Percentiles rank a stretch among this genome's conserved stretches.
phyloP scores from a whole-genome alignment of 2,113 vertebrate species.

The Dermatemys mawii region DNA sequence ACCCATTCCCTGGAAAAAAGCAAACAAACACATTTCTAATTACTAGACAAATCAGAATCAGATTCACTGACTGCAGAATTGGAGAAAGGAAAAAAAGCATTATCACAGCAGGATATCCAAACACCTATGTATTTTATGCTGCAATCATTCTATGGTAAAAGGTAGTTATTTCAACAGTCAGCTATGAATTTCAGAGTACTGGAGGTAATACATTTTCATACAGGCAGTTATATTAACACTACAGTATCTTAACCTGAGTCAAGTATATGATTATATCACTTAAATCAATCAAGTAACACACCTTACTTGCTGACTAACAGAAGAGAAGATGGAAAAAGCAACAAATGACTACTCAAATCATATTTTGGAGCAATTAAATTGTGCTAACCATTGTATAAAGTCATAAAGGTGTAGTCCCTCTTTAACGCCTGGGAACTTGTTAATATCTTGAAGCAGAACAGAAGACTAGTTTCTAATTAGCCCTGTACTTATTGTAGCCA shows the following conservation, averaged over 20 bases:
- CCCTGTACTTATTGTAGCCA: fast-evolving
- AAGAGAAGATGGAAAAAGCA: background rate
- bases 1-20: background rate
- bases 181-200: background rate
- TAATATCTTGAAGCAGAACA: background rate
- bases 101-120: background rate
- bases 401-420: background rate
- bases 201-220: background rate
- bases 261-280: background rate
- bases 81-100: background rate
- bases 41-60: fast-evolving
- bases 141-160: background rate
- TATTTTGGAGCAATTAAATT: background rate
- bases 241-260: background rate
- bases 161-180: background rate
- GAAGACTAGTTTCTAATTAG: background rate
- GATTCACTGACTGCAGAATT: background rate
- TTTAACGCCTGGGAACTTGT: background rate
- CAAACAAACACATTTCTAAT: background rate
- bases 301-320: background rate
- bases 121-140: background rate
- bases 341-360: background rate
- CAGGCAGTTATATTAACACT: background rate
- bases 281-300: background rate
- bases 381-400: background rate